phyloP scores from a whole-genome alignment of 2,113 vertebrate species.

The Alexandromys fortis region DNA sequence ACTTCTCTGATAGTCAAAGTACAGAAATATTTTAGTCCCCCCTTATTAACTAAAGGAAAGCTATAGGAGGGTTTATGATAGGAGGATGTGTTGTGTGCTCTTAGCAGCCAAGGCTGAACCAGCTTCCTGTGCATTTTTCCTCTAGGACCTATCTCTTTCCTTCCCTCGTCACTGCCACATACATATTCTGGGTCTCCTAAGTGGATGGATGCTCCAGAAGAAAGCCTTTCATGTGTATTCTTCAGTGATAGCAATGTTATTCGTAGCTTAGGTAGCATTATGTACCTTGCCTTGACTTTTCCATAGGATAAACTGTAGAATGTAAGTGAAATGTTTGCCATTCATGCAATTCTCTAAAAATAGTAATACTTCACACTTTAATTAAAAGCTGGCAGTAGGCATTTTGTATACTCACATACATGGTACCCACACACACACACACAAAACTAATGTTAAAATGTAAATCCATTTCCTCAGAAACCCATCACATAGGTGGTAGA shows the following conservation, averaged over 20 bases:
- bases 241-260: not conserved
- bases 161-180: not conserved
- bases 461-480: slow-evolving; percentile 40
- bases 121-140: not conserved
- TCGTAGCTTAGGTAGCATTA: not conserved
- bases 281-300: not conserved
- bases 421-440: not conserved
- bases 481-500: not conserved
- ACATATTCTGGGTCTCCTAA: not conserved
- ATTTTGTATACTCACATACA: not conserved
- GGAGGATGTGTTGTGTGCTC: not conserved
- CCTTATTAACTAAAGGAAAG: not conserved
- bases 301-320: slow-evolving; percentile 13
- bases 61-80: not conserved
- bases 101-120: not conserved
- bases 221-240: not conserved
- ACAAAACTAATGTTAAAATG: not conserved
- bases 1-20: not conserved
- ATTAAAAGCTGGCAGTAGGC: not conserved
- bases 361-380: not conserved
- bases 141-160: not conserved
- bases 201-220: not conserved
- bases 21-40: not conserved
- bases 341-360: not conserved
- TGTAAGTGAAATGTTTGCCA: not conserved